These are phyloP conservation scores for Venturia canescens DNA, from an alignment of 1,140 invertebrate genomes.

Conservation along the genomic window DNA sequence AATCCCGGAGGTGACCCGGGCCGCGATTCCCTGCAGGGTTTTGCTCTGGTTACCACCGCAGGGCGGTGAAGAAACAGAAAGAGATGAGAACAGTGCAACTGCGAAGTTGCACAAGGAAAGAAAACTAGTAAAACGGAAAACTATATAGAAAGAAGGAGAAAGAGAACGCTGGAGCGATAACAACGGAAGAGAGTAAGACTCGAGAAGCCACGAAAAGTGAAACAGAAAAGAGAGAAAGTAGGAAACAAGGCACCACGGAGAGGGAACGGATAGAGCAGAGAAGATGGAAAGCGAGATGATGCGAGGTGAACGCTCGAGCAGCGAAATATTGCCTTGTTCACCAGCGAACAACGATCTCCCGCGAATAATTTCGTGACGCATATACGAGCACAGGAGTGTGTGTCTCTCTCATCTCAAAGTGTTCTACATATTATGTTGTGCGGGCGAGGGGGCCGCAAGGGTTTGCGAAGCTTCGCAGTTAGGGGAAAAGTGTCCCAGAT, in stretches of 20 bases:
- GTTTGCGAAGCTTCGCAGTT: background rate
- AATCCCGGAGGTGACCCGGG: constrained; percentile 63
- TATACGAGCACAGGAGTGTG: constrained; percentile 46
- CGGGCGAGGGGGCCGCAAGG: background rate
- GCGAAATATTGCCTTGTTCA: constrained; percentile 68
- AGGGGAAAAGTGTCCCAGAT: constrained; percentile 24
- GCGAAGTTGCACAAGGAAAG: constrained; percentile 10
- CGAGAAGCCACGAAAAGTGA: no score
- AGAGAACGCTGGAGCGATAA: background rate
- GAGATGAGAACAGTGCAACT: background rate
- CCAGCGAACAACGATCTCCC: constrained; percentile 60
- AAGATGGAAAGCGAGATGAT: background rate
- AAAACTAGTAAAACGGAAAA: constrained; percentile 1
- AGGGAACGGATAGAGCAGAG: background rate
- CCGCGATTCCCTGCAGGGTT: constrained; percentile 64
- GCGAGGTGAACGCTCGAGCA: constrained; percentile 46
- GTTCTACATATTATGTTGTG: constrained; percentile 26
- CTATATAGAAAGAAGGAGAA: no score
- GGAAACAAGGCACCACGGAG: background rate
- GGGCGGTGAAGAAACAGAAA: constrained; percentile 10
- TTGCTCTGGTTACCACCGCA: constrained; percentile 64
- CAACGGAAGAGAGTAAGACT: background rate
- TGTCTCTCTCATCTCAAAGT: constrained; percentile 21
- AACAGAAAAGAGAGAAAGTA: constrained; percentile 6
- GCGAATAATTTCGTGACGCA: constrained; percentile 69